Evolutionary conservation across 1,140 invertebrate genomes (phyloP).

Genomic region (Caenorhabditis remanei): DNA sequence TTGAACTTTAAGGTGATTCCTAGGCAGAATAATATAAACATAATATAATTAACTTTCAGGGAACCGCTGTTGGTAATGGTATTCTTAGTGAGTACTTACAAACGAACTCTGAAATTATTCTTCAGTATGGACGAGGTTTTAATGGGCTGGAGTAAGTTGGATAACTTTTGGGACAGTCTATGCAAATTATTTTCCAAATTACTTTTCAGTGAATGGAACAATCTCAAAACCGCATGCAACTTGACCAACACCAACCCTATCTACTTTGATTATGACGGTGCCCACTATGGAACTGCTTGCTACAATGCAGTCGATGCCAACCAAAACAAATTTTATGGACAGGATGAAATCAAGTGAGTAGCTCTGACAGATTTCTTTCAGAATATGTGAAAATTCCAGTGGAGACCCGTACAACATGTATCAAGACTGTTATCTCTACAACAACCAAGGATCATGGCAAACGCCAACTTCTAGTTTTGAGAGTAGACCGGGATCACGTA

Average conservation of each 20-base stretch:
- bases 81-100: conserved; percentile 63
- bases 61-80: conserved; percentile 66
- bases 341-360: conserved; percentile 1
- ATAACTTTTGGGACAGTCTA: neutral
- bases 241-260: conserved; percentile 27
- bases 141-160: conserved; percentile 56
- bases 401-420: conserved; percentile 66
- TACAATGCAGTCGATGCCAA: conserved; percentile 2
- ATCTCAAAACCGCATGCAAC: conserved; percentile 40
- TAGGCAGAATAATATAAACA: neutral
- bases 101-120: conserved; percentile 57
- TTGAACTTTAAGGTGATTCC: conserved; percentile 61
- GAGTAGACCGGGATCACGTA: conserved; percentile 8
- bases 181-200: neutral
- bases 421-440: conserved; percentile 66
- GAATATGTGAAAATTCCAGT: neutral
- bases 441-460: conserved; percentile 16
- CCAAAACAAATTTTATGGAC: neutral
- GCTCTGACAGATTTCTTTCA: neutral
- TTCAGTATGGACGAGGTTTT: conserved; percentile 64
- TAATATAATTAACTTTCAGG: conserved; percentile 4
- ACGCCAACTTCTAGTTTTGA: neutral
- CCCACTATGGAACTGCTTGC: neutral
- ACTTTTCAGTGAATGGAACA: conserved; percentile 60
- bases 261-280: conserved; percentile 44